Percentiles rank a stretch among this genome's conserved stretches.
These are phyloP conservation scores for Zalophus californianus DNA, from an alignment of 2,797 vertebrate species.

Conservation along the genomic window DNA sequence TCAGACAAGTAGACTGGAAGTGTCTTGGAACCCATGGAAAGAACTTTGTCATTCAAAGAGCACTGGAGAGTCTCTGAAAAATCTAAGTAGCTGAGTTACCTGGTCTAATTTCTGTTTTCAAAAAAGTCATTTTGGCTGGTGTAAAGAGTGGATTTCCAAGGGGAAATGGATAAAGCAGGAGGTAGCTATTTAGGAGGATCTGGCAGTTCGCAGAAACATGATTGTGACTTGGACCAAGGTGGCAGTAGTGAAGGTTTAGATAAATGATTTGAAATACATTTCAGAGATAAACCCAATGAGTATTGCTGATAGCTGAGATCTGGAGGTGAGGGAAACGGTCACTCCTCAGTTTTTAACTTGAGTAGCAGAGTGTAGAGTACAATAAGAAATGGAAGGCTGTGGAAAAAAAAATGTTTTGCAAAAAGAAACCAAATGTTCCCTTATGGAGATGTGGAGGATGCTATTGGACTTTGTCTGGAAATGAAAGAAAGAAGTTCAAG, in stretches of 20 bases:
- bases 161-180: neutral
- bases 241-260: neutral
- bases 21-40: neutral
- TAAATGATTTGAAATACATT: neutral
- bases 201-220: neutral
- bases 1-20: neutral
- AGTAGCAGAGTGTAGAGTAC: neutral
- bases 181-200: neutral
- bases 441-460: neutral
- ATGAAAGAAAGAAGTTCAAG: neutral
- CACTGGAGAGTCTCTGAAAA: neutral
- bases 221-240: neutral
- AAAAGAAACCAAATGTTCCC: neutral
- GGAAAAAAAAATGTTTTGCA: slow-evolving; percentile 1
- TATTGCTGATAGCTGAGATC: neutral
- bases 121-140: neutral
- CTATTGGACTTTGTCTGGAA: neutral
- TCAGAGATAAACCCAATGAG: neutral
- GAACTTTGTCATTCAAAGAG: neutral
- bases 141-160: neutral
- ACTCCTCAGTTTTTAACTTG: neutral
- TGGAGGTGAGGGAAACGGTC: neutral
- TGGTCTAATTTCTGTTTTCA: neutral
- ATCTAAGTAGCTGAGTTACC: neutral
- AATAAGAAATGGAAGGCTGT: neutral